Evolutionary conservation across 2,888 invertebrate species (phyloP).

Genomic region (Cephus pygmeus): DNA sequence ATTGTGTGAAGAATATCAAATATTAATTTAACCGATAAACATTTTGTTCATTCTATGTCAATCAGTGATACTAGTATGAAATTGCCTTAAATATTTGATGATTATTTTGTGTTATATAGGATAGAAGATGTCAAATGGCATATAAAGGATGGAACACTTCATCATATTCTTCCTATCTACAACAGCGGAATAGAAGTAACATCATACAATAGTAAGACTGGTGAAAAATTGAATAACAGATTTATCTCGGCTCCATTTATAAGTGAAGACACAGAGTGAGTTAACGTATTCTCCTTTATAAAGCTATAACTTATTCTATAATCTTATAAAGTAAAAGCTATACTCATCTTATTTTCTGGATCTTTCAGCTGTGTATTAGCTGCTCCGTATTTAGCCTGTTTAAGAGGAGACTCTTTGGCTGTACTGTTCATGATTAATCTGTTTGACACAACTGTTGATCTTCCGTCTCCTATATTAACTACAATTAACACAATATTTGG

Average conservation of each 20-base stretch:
- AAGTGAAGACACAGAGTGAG: constrained; percentile 58
- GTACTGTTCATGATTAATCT: constrained; percentile 75
- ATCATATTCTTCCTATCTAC: constrained; percentile 61
- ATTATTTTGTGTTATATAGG: constrained; percentile 34
- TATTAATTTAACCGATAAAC: constrained; percentile 1
- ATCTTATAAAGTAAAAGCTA: constrained; percentile 16
- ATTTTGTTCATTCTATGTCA: constrained; percentile 7
- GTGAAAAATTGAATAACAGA: constrained; percentile 57
- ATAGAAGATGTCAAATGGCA: constrained; percentile 62
- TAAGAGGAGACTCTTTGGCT: constrained; percentile 68
- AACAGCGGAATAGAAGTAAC: constrained; percentile 59
- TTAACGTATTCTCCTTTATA: background rate
- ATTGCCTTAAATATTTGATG: background rate
- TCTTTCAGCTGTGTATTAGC: constrained; percentile 73
- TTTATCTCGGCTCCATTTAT: constrained; percentile 56
- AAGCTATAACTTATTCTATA: constrained; percentile 1
- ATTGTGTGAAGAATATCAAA: background rate
- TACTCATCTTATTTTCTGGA: constrained; percentile 22
- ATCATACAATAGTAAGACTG: constrained; percentile 61
- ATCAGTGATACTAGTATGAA: background rate
- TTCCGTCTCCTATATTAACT: constrained; percentile 40
- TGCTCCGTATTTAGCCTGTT: constrained; percentile 75
- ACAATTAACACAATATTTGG: constrained; percentile 60
- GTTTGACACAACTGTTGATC: constrained; percentile 51
- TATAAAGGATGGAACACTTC: constrained; percentile 59